Base-by-base conservation (phyloP, 2,113 vertebrate species). In the Loxodonta africana region DNA sequence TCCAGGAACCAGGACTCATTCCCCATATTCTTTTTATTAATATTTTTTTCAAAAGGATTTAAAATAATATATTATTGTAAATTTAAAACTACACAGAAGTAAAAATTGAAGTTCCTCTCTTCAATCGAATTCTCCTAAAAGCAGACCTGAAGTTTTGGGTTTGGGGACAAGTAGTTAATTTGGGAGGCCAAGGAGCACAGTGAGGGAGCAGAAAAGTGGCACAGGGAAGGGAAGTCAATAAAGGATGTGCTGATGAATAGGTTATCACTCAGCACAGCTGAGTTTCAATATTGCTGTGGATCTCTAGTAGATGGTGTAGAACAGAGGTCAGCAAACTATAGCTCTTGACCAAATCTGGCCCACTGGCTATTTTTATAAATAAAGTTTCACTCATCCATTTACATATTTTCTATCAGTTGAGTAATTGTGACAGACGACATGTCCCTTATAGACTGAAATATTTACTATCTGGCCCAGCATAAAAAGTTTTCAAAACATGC, bases 71-170 rank as follows among this genome's bases (percentile, higher is more conserved):
- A 20, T 67, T 51, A 48, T 62, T 82, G 9, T 92, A 90, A 93
- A 74, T 77, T 71, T 48, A 57, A 37, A 91, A 78, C 7, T 67
- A 74, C 20, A 88, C 15, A 93, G 48, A 87, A 83, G 25, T 78
- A 77, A 96, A 94, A 78, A 90, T 8, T 78, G 8, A 94, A 85
- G 28, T 46, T 94, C 3, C 77, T 86, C n/a, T 78, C n/a, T 96
- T 67, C 28, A 2, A 67, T 33, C 80, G 37, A 10, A 83, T 65
- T 67, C 2, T 0, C 3, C 41, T 5, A 5, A 83, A 91, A 83
- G 17, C 25, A 77, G 28, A 85, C 10, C 9, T 26, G 37, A 2
- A 51, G 48, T 67, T 83, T 91, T 95, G 51, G 10, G 65, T 62
- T 10, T 88, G 6, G n/a, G 7, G n/a, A 83, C 15, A 87, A 73